A percentile compares a stretch with the other conserved stretches of the same genome.
Conservation (phyloP, 2,888 invertebrate species). For the Choreutis nemorana region DNA sequence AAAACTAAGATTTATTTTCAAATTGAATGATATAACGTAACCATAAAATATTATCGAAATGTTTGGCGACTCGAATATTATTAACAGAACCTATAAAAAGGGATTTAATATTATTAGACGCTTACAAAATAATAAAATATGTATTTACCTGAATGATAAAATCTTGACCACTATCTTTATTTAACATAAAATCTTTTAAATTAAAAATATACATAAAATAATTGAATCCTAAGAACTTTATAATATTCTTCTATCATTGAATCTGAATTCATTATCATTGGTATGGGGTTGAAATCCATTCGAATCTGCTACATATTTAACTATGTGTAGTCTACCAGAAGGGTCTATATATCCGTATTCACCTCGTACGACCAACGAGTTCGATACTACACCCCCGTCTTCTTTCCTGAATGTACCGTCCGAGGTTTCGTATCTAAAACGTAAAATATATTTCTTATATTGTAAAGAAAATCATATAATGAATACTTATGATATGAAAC, state of each 20-base stretch:
- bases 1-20: no score
- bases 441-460: background rate
- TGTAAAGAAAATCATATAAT: no score
- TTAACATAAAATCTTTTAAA: no score
- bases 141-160: no score
- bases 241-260: conserved; percentile 48
- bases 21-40: no score
- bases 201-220: conserved; percentile 19
- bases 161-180: conserved; percentile 3
- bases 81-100: no score
- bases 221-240: no score
- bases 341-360: conserved; percentile 64
- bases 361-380: conserved; percentile 33
- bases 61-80: no score
- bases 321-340: conserved; percentile 35
- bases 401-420: conserved; percentile 61
- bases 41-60: no score
- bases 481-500: no score
- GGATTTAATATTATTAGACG: no score
- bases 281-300: conserved; percentile 55
- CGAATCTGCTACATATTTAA: conserved; percentile 68
- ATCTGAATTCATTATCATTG: conserved; percentile 29
- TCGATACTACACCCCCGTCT: conserved; percentile 37
- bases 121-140: no score
- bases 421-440: conserved; percentile 46